Conservation (phyloP, 1,140 invertebrate genomes). For the Drosophila suzukii region DNA sequence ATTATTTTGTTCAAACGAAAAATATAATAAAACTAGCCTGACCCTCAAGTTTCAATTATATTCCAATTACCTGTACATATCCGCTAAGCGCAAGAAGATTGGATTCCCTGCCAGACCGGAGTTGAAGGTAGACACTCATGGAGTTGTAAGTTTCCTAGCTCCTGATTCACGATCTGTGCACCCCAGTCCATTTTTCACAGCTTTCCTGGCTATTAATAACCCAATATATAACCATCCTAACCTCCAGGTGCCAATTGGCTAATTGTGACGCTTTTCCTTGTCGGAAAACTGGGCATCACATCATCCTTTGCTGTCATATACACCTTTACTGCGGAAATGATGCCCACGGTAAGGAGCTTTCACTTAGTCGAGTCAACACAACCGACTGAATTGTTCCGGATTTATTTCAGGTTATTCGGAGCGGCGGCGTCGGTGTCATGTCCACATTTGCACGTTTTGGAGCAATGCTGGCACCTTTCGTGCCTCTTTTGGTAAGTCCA, state of each 20-base stretch:
- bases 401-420: constrained; percentile 81
- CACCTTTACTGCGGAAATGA: constrained; percentile 87
- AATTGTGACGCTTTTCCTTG: constrained; percentile 86
- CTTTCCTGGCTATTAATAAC: not conserved
- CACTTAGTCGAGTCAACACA: not conserved
- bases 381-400: not conserved
- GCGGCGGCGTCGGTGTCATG: constrained; percentile 86
- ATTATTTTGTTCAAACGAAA: too few relatives aligned
- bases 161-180: not conserved
- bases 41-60: not conserved
- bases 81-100: constrained; percentile 48
- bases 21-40: too few relatives aligned
- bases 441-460: constrained; percentile 87
- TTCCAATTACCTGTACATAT: constrained; percentile 24
- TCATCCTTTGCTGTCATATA: constrained; percentile 87
- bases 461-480: constrained; percentile 87
- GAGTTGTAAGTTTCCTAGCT: not conserved
- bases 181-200: not conserved
- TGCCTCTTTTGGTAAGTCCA: constrained; percentile 86
- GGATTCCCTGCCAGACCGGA: constrained; percentile 42
- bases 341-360: constrained; percentile 86
- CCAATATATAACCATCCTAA: not conserved
- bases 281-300: constrained; percentile 88
- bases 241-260: constrained; percentile 85
- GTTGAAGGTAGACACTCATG: constrained; percentile 5